A percentile compares a stretch with the other conserved stretches of the same genome.
Conservation (phyloP, 37 sponge, comb jelly and placozoan species). For the Ianthella basta region DNA sequence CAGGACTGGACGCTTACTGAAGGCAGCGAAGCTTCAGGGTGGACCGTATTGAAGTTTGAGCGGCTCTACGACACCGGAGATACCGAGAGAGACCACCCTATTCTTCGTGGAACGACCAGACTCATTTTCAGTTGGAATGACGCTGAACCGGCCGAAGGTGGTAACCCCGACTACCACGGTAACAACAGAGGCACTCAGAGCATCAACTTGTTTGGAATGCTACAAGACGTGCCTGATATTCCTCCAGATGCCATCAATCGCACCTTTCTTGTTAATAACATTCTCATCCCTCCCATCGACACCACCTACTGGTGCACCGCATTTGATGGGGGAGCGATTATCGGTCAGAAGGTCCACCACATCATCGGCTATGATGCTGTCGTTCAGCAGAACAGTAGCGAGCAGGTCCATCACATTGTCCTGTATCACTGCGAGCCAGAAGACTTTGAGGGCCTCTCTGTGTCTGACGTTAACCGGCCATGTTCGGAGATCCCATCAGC, state of each 20-base stretch:
- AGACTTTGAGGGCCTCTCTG: too few relatives aligned
- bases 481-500: too few relatives aligned
- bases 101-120: background rate
- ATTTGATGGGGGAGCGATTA: background rate
- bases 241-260: background rate
- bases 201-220: constrained; percentile 2
- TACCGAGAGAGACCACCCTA: constrained; percentile 2
- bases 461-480: too few relatives aligned
- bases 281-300: background rate
- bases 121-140: constrained; percentile 28
- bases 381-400: too few relatives aligned
- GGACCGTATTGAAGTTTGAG: background rate
- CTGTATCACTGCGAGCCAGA: too few relatives aligned
- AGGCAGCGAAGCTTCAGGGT: background rate
- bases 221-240: background rate
- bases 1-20: background rate
- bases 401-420: too few relatives aligned
- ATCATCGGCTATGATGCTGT: too few relatives aligned
- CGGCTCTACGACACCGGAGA: background rate
- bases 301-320: constrained; percentile 34
- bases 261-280: background rate
- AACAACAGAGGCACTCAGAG: background rate
- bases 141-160: background rate
- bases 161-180: background rate
- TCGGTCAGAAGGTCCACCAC: too few relatives aligned